A percentile compares a stretch with the other conserved stretches of the same genome.
phyloP scores from a whole-genome alignment of 2,797 vertebrate species.

The Leptatherina wallacei region DNA sequence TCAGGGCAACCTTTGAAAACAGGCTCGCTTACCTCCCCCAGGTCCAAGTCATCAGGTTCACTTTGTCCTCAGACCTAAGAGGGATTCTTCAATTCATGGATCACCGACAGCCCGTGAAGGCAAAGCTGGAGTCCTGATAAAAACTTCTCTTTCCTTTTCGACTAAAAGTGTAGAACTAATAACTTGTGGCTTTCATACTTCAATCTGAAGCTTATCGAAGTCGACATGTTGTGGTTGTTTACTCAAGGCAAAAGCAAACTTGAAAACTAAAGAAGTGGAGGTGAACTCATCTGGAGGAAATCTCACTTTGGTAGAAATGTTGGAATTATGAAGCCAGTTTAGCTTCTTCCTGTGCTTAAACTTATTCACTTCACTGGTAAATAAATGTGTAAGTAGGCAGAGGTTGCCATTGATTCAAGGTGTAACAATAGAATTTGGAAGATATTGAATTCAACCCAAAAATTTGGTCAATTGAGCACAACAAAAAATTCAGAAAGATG shows the following conservation, averaged over 20 bases:
- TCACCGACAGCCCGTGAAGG: neutral
- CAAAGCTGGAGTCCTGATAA: neutral
- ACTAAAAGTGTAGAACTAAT: neutral
- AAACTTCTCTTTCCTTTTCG: neutral
- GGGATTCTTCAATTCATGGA: neutral
- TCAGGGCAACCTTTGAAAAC: constrained; percentile 35
- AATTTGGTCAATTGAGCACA: neutral
- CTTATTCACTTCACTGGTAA: neutral
- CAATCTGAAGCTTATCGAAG: neutral
- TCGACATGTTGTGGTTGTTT: neutral
- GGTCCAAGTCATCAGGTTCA: constrained; percentile 60
- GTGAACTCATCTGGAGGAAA: too few species aligned
- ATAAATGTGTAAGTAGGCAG: neutral
- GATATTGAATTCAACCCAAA: neutral
- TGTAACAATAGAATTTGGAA: too few species aligned
- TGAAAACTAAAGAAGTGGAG: too few species aligned
- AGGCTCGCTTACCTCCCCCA: constrained; percentile 30
- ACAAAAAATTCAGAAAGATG: neutral
- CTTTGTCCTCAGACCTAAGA: constrained; percentile 32
- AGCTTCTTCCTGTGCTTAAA: neutral
- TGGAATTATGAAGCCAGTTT: neutral
- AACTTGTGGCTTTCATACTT: too few species aligned
- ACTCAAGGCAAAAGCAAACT: neutral
- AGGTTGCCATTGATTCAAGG: too few species aligned
- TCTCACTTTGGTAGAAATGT: neutral